Evolutionary conservation across 2,888 invertebrate genomes (phyloP), one percentile per base, ranked within the genome.

Genomic region (Crematogaster levior): DNA sequence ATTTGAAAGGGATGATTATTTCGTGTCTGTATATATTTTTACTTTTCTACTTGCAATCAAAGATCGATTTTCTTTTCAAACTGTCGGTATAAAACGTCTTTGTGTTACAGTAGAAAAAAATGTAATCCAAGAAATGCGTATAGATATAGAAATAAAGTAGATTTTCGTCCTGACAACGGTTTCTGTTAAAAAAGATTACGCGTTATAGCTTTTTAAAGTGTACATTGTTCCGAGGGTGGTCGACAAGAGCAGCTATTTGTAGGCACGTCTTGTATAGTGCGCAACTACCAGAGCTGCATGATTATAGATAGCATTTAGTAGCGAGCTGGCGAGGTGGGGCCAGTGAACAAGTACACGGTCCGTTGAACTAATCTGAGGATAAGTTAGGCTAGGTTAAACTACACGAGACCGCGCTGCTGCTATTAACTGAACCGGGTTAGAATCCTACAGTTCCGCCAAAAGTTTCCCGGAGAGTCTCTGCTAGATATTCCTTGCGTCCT

Each of bases 351-450:
- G 87, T 88, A 90, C 88, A 90, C 82, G 88, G 87, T 88, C 90
- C 89, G 89, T 87, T 90, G 90, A 89, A 90, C 90, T 92, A 92
- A 93, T 93, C 92, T 92, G 90, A 90, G 91, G 88, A 90, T 90
- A 92, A 92, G 91, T 91, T 90, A 88, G 88, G 89, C 89, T 86
- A 87, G 90, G 89, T 92, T 91, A 91, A 90, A 91, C 91, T 92
- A 89, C 89, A 91, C 90, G 89, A 87, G 89, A 90, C 88, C 90
- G 82, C 87, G 81, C 86, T 75, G 80, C 86, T 75, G 88, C 89
- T 91, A 91, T 92, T 91, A 92, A 90, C 90, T 91, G 90, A 88
- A 90, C 84, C 86, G 84, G 87, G 86, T 89, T 90, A 89, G 80
- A 86, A 84, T 84, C 83, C 82, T 81, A 82, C 86, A 85, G 83